Evolutionary conservation across 2,797 vertebrate species (phyloP).

Genomic region (Pangasius djambal): DNA sequence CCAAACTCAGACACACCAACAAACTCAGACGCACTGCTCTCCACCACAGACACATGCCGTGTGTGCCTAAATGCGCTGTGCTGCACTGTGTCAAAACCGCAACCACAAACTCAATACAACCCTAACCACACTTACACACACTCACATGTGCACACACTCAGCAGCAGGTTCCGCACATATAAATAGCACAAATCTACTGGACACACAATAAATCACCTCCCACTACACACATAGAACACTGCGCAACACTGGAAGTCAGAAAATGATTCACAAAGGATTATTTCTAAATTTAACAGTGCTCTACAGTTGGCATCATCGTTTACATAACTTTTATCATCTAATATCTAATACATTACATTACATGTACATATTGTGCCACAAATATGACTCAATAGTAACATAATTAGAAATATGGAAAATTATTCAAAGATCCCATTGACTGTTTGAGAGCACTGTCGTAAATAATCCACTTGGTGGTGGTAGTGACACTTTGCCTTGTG

Average conservation of each 20-base stretch:
- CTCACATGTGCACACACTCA: conserved; percentile 63
- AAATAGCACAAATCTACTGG: conserved; percentile 33
- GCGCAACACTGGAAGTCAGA: conserved; percentile 52
- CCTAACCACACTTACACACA: conserved; percentile 57
- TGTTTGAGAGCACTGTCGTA: conserved; percentile 81
- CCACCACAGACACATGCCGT: conserved; percentile 48
- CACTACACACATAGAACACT: conserved; percentile 50
- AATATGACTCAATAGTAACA: background rate
- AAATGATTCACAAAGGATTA: conserved; percentile 75
- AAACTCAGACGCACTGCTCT: conserved; percentile 59
- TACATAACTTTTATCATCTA: background rate
- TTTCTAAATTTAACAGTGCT: conserved; percentile 78
- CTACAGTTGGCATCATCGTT: conserved; percentile 59
- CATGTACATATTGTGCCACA: background rate
- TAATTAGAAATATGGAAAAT: background rate
- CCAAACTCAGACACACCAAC: conserved; percentile 40
- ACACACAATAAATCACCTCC: conserved; percentile 26
- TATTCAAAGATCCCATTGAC: conserved; percentile 32
- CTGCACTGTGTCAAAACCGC: conserved; percentile 25
- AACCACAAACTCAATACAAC: conserved; percentile 62
- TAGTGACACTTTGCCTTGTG: conserved; percentile 76
- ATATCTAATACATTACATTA: background rate
- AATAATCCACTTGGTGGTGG: conserved; percentile 82
- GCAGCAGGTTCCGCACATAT: conserved; percentile 64
- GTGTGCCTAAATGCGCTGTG: conserved; percentile 47